These are phyloP conservation scores for Whitmania pigra DNA, from an alignment of 1,140 invertebrate species.

Conservation along the genomic window DNA sequence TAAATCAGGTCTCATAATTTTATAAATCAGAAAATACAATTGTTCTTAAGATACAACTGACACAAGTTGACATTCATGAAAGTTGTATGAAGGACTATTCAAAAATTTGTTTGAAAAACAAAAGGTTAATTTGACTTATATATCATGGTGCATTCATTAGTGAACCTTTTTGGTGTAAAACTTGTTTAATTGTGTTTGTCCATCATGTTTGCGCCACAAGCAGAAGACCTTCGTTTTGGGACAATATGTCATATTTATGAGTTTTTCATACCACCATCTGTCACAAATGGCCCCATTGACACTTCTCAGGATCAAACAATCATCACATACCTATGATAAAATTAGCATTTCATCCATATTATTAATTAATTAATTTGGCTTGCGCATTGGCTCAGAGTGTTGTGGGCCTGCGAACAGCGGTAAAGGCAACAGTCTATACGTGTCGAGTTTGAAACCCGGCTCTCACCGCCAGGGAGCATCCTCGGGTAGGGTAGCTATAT, in stretches of 20 bases:
- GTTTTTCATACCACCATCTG: conserved; percentile 92
- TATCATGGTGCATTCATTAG: neutral
- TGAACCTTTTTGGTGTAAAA: conserved; percentile 96
- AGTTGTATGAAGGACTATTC: neutral
- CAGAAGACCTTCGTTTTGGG: conserved; percentile 84
- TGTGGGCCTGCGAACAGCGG: no score
- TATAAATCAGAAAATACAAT: no score
- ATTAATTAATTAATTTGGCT: no score
- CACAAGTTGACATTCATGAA: no score
- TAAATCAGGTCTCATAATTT: no score
- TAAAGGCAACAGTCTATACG: no score
- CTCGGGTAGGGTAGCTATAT: no score
- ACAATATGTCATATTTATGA: conserved; percentile 99
- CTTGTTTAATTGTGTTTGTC: conserved; percentile 72
- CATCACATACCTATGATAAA: conserved; percentile 61
- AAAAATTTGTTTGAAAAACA: neutral
- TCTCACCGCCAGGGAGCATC: no score
- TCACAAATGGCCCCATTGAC: conserved; percentile 88
- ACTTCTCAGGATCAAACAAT: conserved; percentile 83
- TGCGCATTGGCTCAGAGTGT: no score
- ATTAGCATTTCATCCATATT: no score
- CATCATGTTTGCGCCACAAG: conserved; percentile 59
- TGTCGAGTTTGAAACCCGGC: no score
- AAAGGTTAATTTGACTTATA: neutral
- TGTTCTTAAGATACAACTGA: no score